These are phyloP conservation scores for Phyllostomus discolor DNA, from an alignment of 2,113 vertebrate species.

Conservation along the genomic window DNA sequence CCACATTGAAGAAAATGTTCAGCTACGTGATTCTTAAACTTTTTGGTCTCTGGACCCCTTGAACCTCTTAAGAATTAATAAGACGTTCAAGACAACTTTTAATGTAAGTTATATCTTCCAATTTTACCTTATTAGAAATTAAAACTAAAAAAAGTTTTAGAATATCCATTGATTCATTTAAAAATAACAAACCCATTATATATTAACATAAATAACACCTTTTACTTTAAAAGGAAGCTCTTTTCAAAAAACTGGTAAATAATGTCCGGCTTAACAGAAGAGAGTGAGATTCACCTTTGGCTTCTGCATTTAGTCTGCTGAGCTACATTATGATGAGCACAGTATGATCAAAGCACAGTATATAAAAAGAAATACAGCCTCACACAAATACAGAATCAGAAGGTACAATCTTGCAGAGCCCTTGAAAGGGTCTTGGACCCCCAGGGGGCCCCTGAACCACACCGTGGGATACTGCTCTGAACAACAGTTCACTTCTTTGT, in stretches of 20 bases:
- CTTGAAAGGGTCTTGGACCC: neutral
- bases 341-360: neutral
- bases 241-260: neutral
- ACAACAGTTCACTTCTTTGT: neutral
- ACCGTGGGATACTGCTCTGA: neutral
- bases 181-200: conserved; percentile 12
- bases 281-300: neutral
- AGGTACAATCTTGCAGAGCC: neutral
- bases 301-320: neutral
- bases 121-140: conserved; percentile 24
- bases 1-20: neutral
- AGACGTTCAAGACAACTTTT: neutral
- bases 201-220: neutral
- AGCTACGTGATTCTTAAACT: neutral
- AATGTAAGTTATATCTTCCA: neutral
- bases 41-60: neutral
- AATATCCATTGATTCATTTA: neutral
- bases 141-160: neutral
- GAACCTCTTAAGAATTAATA: conserved; percentile 22
- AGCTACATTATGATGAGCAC: neutral
- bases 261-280: neutral
- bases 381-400: neutral
- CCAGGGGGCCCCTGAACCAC: neutral
- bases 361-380: neutral
- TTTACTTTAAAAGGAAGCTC: neutral